Percentiles rank a stretch among this genome's conserved stretches.
phyloP scores from a whole-genome alignment of 2,797 vertebrate species.

The Podarcis siculus region DNA sequence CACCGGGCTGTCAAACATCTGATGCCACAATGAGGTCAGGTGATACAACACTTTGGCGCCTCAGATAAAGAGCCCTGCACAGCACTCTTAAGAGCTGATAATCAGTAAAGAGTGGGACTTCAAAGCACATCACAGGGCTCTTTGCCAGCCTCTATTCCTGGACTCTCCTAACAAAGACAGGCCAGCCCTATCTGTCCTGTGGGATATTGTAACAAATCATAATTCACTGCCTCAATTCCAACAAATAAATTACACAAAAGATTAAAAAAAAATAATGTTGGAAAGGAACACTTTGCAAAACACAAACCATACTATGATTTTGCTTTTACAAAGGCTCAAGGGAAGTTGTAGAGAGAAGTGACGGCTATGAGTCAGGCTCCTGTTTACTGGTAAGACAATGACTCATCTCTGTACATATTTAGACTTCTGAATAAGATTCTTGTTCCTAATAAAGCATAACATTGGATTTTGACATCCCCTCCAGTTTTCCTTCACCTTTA shows the following conservation, averaged over 20 bases:
- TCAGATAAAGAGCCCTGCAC: no score
- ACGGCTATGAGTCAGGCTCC: conserved; percentile 33
- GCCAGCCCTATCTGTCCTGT: not conserved
- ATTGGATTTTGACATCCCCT: conserved; percentile 15
- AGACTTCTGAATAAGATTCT: conserved; percentile 24
- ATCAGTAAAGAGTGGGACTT: no score
- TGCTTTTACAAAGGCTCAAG: conserved; percentile 10
- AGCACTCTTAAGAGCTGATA: no score
- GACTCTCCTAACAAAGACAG: not conserved
- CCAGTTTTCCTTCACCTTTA: not conserved
- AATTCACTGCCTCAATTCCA: not conserved
- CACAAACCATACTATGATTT: not conserved
- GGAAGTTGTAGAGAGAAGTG: conserved; percentile 10
- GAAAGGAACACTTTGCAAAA: not conserved
- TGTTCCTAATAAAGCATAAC: conserved; percentile 30
- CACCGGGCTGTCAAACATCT: no score
- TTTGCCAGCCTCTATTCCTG: not conserved
- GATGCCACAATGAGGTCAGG: no score
- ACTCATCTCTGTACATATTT: conserved; percentile 31
- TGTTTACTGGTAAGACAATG: conserved; percentile 19
- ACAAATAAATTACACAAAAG: not conserved
- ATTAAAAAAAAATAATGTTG: not conserved
- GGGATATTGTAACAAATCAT: not conserved
- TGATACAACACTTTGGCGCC: no score
- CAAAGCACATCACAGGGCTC: no score